Conservation (phyloP, 1,140 invertebrate genomes). For the Megalonaias nervosa region DNA sequence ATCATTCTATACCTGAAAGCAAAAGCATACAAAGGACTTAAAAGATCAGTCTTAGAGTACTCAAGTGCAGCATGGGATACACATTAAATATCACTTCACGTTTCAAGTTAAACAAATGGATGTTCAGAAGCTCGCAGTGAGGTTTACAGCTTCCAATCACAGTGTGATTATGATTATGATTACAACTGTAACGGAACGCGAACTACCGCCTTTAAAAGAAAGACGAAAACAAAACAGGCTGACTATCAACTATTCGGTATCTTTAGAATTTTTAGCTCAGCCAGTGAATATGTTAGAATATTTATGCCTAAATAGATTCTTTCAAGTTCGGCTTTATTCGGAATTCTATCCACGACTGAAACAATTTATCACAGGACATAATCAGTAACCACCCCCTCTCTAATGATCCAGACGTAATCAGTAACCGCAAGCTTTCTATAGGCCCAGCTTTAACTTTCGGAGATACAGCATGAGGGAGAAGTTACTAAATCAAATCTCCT, state of each 20-base stretch:
- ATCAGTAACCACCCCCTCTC: too few relatives aligned
- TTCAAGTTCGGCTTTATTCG: background rate
- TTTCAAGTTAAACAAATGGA: background rate
- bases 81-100: background rate
- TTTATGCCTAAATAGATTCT: background rate
- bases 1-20: background rate
- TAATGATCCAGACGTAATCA: too few relatives aligned
- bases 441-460: too few relatives aligned
- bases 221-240: background rate
- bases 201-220: background rate
- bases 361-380: background rate
- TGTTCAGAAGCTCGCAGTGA: conserved; percentile 4
- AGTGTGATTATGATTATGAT: background rate
- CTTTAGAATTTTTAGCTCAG: background rate
- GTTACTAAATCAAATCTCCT: too few relatives aligned
- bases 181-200: background rate
- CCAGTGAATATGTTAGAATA: background rate
- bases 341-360: background rate
- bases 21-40: conserved; percentile 17
- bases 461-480: too few relatives aligned
- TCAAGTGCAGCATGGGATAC: background rate
- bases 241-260: background rate
- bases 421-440: too few relatives aligned
- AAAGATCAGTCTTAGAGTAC: conserved; percentile 17
- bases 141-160: conserved; percentile 9